Base-by-base conservation (phyloP, 2,113 vertebrate genomes). In the Fulica atra region DNA sequence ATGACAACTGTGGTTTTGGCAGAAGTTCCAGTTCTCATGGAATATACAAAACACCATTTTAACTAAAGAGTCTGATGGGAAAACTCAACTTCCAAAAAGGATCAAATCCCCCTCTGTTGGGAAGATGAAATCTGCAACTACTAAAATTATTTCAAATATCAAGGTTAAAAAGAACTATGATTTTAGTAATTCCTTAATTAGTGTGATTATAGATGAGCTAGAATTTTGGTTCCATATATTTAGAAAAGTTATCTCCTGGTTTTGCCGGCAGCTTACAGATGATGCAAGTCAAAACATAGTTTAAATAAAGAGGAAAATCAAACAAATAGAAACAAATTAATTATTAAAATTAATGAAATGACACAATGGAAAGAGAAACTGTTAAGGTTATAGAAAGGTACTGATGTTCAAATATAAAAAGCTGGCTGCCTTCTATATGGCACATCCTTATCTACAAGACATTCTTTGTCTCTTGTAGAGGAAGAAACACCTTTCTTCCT, bases 101-200 rank as follows among this genome's bases (percentile, higher is more conserved):
- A 92, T 54, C 63, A 92, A 97, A 88, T 74, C 89, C 81, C 86
- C 95, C 88, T 96, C 95, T 97, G n/a, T 48, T 86, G 86, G 83
- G 78, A 96, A 92, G 74, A 86, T 31, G 23, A 88, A 89, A 24
- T 48, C 66, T 88, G 38, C 25, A 74, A 64, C 69, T 78, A 57
- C 12, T 51, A 64, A 80, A 87, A 76, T 48, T 73, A 83, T 81
- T 72, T 53, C 13, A 76, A 60, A 66, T 78, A 48, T 86, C 74
- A 70, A 78, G 48, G 14, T 56, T 44, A 31, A 79, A 81, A 88
- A 90, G 31, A 56, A 81, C 12, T 51, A 29, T 38, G 42, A 29
- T 70, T 91, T 91, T 38, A 81, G 14, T 20, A 48, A 40, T 73
- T 18, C 24, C 6, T 76, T 81, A 70, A 63, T 33, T 40, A 70